A percentile compares a stretch with the other conserved stretches of the same genome.
Conservation (phyloP, 1,140 invertebrate species). For the Lordiphosa mommai region DNA sequence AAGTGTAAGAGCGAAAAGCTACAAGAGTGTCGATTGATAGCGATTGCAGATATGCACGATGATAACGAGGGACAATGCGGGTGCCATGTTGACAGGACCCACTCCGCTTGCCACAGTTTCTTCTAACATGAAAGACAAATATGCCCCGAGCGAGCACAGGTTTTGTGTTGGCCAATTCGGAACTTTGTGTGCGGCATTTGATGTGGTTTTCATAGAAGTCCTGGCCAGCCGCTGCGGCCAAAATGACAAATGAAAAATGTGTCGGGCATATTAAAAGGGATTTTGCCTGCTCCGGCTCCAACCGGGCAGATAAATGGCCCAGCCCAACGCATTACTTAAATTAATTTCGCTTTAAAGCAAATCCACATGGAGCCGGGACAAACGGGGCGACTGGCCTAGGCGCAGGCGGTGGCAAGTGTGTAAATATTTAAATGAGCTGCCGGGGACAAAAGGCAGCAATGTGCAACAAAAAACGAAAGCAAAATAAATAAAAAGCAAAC, state of each 20-base stretch:
- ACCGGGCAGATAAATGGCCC: constrained; percentile 50
- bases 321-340: constrained; percentile 67
- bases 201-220: constrained; percentile 38
- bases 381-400: constrained; percentile 8
- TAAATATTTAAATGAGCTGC: constrained; percentile 69
- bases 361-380: constrained; percentile 5
- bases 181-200: constrained; percentile 21
- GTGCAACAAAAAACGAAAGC: constrained; percentile 13
- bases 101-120: too few species aligned
- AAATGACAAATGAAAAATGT: constrained; percentile 74
- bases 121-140: constrained; percentile 5
- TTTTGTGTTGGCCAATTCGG: constrained; percentile 28
- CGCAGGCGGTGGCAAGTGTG: constrained; percentile 25
- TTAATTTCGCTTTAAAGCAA: constrained; percentile 64
- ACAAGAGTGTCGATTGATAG: constrained; percentile 62
- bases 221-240: constrained; percentile 23
- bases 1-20: background rate
- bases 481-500: constrained; percentile 54
- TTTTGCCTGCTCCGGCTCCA: constrained; percentile 21
- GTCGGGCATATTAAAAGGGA: constrained; percentile 70
- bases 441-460: constrained; percentile 15
- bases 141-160: constrained; percentile 12
- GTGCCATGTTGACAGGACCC: background rate
- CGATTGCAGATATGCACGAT: constrained; percentile 46
- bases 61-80: constrained; percentile 19